Percentiles rank a stretch among this genome's conserved stretches.
Evolutionary conservation across 2,888 invertebrate genomes (phyloP).

Genomic region (Pseudanteris insignis): DNA sequence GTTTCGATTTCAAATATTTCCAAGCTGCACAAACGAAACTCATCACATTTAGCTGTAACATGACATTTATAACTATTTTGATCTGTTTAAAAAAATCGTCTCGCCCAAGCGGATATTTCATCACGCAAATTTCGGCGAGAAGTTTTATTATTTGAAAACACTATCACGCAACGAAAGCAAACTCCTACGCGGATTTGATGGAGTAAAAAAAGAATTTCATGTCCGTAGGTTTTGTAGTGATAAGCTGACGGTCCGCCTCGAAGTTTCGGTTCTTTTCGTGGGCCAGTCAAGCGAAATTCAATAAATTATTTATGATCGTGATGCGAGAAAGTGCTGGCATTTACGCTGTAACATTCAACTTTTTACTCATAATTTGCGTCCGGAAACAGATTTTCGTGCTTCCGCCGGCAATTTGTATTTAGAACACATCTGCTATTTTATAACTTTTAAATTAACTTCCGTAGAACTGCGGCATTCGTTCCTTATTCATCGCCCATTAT

Average conservation of each 20-base stretch:
- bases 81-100: too few relatives aligned
- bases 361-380: slow-evolving; percentile 46
- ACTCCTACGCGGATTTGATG: too few relatives aligned
- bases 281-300: slow-evolving; percentile 45
- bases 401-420: slow-evolving; percentile 39
- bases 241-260: slow-evolving; percentile 19
- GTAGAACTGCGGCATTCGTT: slow-evolving; percentile 15
- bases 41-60: too few relatives aligned
- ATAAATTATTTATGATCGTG: slow-evolving; percentile 52
- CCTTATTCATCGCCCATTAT: slow-evolving; percentile 25
- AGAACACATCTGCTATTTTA: slow-evolving; percentile 40
- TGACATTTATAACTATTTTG: too few relatives aligned
- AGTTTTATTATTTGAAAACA: too few relatives aligned
- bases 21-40: too few relatives aligned
- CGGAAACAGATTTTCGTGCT: slow-evolving; percentile 39
- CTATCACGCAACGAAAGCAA: too few relatives aligned
- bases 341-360: slow-evolving; percentile 43
- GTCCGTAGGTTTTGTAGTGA: neutral
- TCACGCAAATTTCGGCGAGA: too few relatives aligned
- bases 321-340: slow-evolving; percentile 36
- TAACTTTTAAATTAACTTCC: slow-evolving; percentile 43
- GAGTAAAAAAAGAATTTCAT: too few relatives aligned
- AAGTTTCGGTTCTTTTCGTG: slow-evolving; percentile 16
- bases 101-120: too few relatives aligned
- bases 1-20: too few relatives aligned